phyloP scores from a whole-genome alignment of 92 coral and sea anemone genomes.

The Zoanthus gigantus region DNA sequence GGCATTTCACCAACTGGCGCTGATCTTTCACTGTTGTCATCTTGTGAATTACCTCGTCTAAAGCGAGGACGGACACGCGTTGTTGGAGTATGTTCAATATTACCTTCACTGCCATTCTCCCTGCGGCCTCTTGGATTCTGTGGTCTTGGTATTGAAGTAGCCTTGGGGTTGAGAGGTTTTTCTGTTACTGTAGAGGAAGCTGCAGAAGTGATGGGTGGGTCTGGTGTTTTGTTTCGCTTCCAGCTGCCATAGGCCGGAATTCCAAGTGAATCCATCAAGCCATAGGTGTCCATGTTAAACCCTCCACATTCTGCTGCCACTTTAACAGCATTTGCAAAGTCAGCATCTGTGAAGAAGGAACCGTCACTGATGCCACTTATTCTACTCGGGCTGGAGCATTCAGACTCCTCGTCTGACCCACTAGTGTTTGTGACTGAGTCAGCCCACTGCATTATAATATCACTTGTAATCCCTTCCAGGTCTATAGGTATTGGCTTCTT shows the following conservation, averaged over 20 bases:
- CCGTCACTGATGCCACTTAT: constrained; percentile 93
- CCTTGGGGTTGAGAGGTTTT: constrained; percentile 50
- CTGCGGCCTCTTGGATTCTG: constrained; percentile 66
- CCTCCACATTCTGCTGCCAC: constrained; percentile 99
- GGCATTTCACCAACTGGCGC: constrained; percentile 72
- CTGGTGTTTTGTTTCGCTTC: constrained; percentile 79
- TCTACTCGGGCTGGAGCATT: constrained; percentile 96
- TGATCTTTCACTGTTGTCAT: constrained; percentile 65
- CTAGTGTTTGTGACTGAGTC: constrained; percentile 99
- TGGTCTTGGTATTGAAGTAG: constrained; percentile 33
- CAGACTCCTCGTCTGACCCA: constrained; percentile 97
- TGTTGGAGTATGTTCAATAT: constrained; percentile 77
- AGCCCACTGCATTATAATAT: constrained; percentile 99
- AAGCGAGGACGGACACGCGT: constrained; percentile 82
- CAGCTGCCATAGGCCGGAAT: constrained; percentile 92
- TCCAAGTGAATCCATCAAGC: constrained; percentile 96
- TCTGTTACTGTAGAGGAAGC: constrained; percentile 62
- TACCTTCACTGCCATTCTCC: constrained; percentile 95
- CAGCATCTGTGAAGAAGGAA: constrained; percentile 97
- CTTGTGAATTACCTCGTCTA: constrained; percentile 67
- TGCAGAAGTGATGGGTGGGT: constrained; percentile 72
- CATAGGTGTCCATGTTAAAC: constrained; percentile 96
- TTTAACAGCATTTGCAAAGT: constrained; percentile 97
- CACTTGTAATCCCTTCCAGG: constrained; percentile 98
- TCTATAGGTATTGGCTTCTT: constrained; percentile 91